Conservation (phyloP, 2,797 vertebrate species). For the Ctenosaura bakeri region DNA sequence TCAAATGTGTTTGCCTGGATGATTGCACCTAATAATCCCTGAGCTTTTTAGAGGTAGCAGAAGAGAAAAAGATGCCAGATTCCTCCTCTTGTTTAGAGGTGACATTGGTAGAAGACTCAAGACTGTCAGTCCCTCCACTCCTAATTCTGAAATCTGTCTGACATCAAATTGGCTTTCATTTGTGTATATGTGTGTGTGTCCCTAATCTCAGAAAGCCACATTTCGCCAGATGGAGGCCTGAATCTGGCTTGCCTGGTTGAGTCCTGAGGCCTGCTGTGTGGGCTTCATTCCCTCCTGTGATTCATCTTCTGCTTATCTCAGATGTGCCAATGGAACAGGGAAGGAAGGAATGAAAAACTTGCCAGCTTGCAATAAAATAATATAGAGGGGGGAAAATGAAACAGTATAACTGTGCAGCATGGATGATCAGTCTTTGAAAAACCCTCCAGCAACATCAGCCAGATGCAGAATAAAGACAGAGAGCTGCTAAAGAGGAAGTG, state of each 20-base stretch:
- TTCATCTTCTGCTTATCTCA: conserved; percentile 66
- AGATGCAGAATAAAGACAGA: not conserved
- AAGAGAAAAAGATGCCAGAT: not conserved
- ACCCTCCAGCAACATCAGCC: not conserved
- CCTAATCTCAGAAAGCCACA: not conserved
- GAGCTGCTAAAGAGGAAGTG: not conserved
- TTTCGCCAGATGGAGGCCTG: conserved; percentile 30
- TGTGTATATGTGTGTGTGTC: not conserved
- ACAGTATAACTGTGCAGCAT: not conserved
- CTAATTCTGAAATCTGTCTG: not conserved
- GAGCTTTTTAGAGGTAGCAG: not conserved
- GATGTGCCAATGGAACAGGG: conserved; percentile 62
- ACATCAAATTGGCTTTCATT: not conserved
- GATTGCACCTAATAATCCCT: not conserved
- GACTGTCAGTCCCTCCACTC: no score
- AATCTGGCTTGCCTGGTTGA: conserved; percentile 29
- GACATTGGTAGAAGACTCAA: not conserved
- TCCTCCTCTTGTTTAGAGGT: not conserved
- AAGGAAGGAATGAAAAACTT: not conserved
- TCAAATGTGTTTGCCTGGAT: not conserved
- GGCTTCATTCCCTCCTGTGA: conserved; percentile 25
- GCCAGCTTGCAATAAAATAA: not conserved
- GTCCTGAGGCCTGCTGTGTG: conserved; percentile 11
- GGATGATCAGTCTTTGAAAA: not conserved
- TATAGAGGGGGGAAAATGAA: not conserved